Conservation (phyloP, 1,140 invertebrate genomes). For the Maconellicoccus hirsutus region DNA sequence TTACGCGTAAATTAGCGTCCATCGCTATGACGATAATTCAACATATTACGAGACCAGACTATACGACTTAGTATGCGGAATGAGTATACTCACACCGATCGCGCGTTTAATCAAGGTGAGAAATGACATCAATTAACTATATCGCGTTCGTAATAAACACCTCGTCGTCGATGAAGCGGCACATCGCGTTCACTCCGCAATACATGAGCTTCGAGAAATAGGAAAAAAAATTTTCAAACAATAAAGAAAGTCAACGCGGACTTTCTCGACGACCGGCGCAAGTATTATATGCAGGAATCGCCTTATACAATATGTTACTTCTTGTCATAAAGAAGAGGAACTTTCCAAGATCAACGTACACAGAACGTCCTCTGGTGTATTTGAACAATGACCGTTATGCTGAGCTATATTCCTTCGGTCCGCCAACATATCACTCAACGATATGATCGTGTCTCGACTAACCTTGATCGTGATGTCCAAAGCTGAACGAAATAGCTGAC, state of each 20-base stretch:
- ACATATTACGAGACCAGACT: background rate
- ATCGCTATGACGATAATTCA: background rate
- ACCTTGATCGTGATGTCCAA: slow-evolving; percentile 18
- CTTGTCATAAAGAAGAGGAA: slow-evolving; percentile 6
- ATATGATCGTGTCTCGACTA: background rate
- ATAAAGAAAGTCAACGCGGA: slow-evolving; percentile 1
- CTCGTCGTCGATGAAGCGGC: slow-evolving; percentile 1
- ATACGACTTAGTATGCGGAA: background rate
- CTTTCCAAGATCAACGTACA: background rate
- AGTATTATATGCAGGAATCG: background rate
- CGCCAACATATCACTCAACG: background rate
- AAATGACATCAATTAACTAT: slow-evolving; percentile 19
- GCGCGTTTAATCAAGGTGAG: slow-evolving; percentile 12
- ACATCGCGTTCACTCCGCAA: background rate
- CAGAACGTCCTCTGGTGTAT: background rate
- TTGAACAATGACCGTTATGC: background rate
- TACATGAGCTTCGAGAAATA: background rate
- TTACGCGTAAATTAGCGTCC: background rate
- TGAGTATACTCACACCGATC: background rate
- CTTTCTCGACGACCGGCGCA: background rate
- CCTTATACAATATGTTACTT: background rate
- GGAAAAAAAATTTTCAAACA: background rate
- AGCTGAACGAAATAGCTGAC: background rate
- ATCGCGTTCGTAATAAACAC: slow-evolving; percentile 11
- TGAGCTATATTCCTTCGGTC: background rate